Percentiles rank a stretch among this genome's conserved stretches.
Evolutionary conservation across 2,113 vertebrate genomes (phyloP).

Genomic region (Mustela lutreola): DNA sequence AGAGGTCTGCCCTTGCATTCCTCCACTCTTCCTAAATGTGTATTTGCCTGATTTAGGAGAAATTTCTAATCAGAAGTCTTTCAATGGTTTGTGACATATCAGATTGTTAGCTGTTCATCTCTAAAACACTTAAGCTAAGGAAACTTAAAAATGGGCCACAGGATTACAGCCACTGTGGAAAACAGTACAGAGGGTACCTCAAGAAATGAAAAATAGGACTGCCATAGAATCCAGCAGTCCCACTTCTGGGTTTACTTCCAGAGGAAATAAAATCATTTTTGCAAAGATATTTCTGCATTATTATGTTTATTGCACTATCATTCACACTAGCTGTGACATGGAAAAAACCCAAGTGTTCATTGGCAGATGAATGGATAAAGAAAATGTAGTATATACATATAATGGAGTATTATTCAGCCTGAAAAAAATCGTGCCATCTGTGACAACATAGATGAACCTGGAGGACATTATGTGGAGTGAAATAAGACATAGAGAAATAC

Average conservation of each 20-base stretch:
- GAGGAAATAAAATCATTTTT: background rate
- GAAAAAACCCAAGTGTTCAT: background rate
- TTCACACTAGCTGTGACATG: background rate
- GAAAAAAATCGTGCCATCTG: background rate
- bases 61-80: constrained; percentile 6
- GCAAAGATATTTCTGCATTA: background rate
- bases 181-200: background rate
- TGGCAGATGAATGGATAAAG: background rate
- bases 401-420: background rate
- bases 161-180: background rate
- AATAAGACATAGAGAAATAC: background rate
- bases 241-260: background rate
- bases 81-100: background rate
- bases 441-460: background rate
- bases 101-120: background rate
- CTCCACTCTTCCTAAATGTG: background rate
- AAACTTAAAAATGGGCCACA: background rate
- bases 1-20: background rate
- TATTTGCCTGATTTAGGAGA: background rate
- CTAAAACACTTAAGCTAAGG: background rate
- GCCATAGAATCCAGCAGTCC: background rate
- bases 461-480: background rate
- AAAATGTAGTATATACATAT: background rate
- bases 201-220: background rate
- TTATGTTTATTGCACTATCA: background rate